Evolutionary conservation across 2,888 invertebrate genomes (phyloP).

Genomic region (Fissipunctia ypsillon): DNA sequence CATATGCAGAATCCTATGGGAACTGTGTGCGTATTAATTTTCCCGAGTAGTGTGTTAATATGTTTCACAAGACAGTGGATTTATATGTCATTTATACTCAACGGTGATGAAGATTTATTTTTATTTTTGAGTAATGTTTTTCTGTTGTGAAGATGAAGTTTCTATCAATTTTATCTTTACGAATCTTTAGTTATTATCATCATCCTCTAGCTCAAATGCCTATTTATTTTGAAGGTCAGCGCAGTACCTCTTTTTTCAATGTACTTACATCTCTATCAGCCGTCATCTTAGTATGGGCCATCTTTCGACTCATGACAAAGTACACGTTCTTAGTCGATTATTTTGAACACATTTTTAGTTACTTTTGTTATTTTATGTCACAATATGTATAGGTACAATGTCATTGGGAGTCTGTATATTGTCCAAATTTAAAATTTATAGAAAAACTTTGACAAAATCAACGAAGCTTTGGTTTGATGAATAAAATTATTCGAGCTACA

Average conservation of each 20-base stretch:
- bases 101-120: background rate
- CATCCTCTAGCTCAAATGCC: background rate
- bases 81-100: slow-evolving; percentile 5
- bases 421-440: background rate
- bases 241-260: background rate
- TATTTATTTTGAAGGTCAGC: background rate
- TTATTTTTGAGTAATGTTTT: background rate
- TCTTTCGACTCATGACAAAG: background rate
- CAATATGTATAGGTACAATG: background rate
- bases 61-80: slow-evolving; percentile 8
- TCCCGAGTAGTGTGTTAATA: slow-evolving; percentile 35
- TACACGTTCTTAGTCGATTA: background rate
- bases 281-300: background rate
- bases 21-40: slow-evolving; percentile 38
- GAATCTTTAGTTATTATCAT: no score
- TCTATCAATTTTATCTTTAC: background rate
- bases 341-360: background rate
- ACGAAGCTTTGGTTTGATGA: background rate
- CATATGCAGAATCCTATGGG: slow-evolving; percentile 21
- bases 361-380: background rate
- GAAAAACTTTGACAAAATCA: background rate
- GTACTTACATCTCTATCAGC: background rate
- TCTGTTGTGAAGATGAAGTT: background rate
- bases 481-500: background rate
- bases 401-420: background rate